Evolutionary conservation across 2,797 vertebrate species (phyloP), one percentile per base, ranked within the genome.

Genomic region (Enteromius viviparus): DNA sequence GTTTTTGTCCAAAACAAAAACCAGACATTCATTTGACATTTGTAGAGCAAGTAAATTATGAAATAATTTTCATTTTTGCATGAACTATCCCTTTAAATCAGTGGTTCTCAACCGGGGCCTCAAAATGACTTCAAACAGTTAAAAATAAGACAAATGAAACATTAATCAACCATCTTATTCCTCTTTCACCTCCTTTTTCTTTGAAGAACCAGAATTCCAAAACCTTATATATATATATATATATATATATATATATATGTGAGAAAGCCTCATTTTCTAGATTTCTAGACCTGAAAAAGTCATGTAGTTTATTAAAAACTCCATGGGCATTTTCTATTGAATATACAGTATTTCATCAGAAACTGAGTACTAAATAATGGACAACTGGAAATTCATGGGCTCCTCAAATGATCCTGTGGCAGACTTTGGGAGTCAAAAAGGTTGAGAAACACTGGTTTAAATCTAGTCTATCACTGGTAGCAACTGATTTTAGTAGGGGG

Each of bases 391-490:
- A 2, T 7, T 34, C 62, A 64, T 64, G 62, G 19, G 26, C 49
- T 49, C 19, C 51, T 34, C 29, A 34, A 21, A 37, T 55, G 6
- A 34, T 37, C 32, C 70, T 6, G 11, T n/a, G 10, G 2, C 17
- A 10, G 40, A 26, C 23, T 26, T 29, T 45, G 40, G 42, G 14
- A 64, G 76, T 78, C 34, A 10, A 5, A 76, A 42, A 23, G 34
- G 21, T 15, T 60, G 53, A 60, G 42, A 65, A 78, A 26, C 42
- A 51, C 42, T 49, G 42, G 58, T 78, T 47, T 62, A 34, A 65
- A 49, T 49, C 45, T 47, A 19, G 11, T 51, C 14, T 51, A 19
- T 60, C 23, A 72, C 14, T 72, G 58, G 9, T 23, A 58, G 15
- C 34, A 34, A 23, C 26, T 55, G 37, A 69, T 69, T 69, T 62